Conservation (phyloP, 2,888 invertebrate species). For the Actias luna region DNA sequence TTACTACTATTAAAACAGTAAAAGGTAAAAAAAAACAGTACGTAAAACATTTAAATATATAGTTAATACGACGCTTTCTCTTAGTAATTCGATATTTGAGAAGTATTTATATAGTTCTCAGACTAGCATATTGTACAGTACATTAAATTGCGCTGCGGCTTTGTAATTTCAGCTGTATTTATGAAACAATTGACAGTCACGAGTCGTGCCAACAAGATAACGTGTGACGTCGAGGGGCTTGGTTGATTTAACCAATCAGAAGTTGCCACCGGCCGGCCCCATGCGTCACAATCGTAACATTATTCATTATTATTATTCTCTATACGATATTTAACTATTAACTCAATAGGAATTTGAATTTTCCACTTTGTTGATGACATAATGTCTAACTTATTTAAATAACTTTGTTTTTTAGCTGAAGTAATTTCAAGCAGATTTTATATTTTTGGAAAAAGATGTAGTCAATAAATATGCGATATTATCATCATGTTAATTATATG, state of each 20-base stretch:
- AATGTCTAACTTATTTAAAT: background rate
- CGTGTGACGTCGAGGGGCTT: constrained; percentile 64
- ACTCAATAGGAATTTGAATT: background rate
- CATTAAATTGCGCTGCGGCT: background rate
- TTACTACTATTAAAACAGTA: too few relatives aligned
- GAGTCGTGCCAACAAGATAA: constrained; percentile 43
- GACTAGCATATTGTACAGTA: background rate
- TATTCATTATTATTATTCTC: constrained; percentile 13
- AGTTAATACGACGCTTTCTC: background rate
- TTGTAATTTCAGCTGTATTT: constrained; percentile 15
- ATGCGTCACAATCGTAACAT: constrained; percentile 33
- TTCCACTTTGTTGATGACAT: background rate
- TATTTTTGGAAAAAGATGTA: background rate
- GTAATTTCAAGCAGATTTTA: background rate
- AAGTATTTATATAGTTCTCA: background rate
- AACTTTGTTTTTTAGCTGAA: background rate
- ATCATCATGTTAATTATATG: background rate
- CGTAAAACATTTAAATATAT: too few relatives aligned
- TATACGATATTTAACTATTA: background rate
- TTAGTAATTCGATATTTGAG: background rate
- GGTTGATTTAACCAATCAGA: constrained; percentile 49
- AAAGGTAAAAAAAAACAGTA: too few relatives aligned
- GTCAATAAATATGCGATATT: background rate
- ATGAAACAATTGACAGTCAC: constrained; percentile 33
- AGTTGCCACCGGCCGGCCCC: constrained; percentile 32